Evolutionary conservation across 2,888 invertebrate species (phyloP), one percentile per base, ranked within the genome.

Genomic region (Lasioglossum zephyrum): DNA sequence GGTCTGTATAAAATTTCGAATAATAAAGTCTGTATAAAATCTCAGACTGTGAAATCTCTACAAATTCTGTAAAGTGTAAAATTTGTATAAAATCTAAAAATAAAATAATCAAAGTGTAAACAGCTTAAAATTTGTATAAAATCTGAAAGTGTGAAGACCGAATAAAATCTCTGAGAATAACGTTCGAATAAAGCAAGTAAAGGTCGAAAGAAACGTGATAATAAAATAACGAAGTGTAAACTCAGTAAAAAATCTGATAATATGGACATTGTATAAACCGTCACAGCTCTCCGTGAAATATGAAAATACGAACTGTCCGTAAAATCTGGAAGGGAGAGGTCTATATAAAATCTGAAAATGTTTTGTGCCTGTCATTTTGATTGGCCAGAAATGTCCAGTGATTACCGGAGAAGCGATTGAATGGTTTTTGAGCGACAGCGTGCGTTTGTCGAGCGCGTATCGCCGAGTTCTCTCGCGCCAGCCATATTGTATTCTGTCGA

Each of bases 401-500:
- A 63, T 63, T 63, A 63, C 60, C 26, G 26, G 53, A 26, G 60
- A 26, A 63, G 60, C 60, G 60, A 63, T 63, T 63, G 26, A 63
- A 63, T 63, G 60, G 26, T 66, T 66, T 66, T 66, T 36, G 66
- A 66, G 31, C 36, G 66, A 16, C 66, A 13, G 31, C 60, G 57
- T 26, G 49, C 39, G 22, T 70, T 39, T 79, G 79, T 66, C 75
- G 75, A 76, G 84, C 85, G 84, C 31, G 74, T 60, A 60, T 26
- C 60, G 26, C 22, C 74, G 75, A 72, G 75, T 63, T 77, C 77
- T 57, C 77, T 57, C 31, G 39, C 60, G n/a, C 53, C 57, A 73
- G 76, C 39, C 73, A 76, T 79, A 79, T 79, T 79, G 85, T 77
- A 31, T 77, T 85, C 73, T 57, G 75, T 57, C 49, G 66, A 44